Conservation (phyloP, 2,888 invertebrate genomes). For the Lordiphosa andalusiaca region DNA sequence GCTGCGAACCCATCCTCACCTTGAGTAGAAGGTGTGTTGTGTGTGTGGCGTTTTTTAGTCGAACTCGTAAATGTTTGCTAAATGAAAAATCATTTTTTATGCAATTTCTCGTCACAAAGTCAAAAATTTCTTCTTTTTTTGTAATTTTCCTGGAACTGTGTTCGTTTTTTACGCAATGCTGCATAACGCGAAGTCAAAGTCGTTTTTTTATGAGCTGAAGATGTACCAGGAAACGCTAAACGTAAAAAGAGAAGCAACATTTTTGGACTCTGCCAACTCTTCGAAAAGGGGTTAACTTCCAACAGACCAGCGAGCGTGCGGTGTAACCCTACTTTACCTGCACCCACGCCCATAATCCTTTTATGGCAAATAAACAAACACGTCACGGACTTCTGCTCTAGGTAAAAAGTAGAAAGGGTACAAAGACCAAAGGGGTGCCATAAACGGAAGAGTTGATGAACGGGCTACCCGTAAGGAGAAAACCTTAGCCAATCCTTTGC, state of each 20-base stretch:
- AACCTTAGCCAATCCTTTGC: slow-evolving; percentile 14
- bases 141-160: slow-evolving; percentile 40
- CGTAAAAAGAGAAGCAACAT: neutral
- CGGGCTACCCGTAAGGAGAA: slow-evolving; percentile 22
- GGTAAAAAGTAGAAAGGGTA: slow-evolving; percentile 58
- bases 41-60: slow-evolving; percentile 41
- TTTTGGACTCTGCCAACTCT: neutral
- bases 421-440: slow-evolving; percentile 55
- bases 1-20: slow-evolving; percentile 63
- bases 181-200: slow-evolving; percentile 38
- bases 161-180: slow-evolving; percentile 70
- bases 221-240: slow-evolving; percentile 33
- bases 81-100: slow-evolving; percentile 62
- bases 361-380: slow-evolving; percentile 77
- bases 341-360: slow-evolving; percentile 73
- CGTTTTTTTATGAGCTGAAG: slow-evolving; percentile 43
- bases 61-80: slow-evolving; percentile 53
- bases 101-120: slow-evolving; percentile 61
- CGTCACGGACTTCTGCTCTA: slow-evolving; percentile 39
- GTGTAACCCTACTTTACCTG: slow-evolving; percentile 63
- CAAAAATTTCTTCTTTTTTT: slow-evolving; percentile 19
- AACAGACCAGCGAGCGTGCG: slow-evolving; percentile 39
- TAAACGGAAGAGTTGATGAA: slow-evolving; percentile 62
- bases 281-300: slow-evolving; percentile 58
- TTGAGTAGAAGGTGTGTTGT: slow-evolving; percentile 29